phyloP scores from a whole-genome alignment of 2,113 vertebrate genomes.

The Coreoperca whiteheadi region DNA sequence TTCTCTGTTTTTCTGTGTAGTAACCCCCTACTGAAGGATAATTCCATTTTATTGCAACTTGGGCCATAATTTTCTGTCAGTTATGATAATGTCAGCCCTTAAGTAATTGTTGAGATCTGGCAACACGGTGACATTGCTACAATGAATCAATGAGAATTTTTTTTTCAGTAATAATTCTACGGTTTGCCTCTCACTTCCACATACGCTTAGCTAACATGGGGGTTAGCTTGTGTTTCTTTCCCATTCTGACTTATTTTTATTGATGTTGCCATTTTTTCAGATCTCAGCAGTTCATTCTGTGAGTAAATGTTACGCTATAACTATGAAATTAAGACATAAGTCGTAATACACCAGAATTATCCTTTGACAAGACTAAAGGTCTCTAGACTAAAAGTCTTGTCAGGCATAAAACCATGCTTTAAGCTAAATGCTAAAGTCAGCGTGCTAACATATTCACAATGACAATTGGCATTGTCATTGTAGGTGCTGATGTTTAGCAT shows the following conservation, averaged over 20 bases:
- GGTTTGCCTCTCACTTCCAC: neutral
- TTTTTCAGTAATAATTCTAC: neutral
- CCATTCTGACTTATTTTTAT: neutral
- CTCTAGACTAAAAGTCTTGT: too few species aligned
- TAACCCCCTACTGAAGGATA: neutral
- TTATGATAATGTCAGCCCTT: constrained; percentile 1
- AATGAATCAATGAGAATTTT: too few species aligned
- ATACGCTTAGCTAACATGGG: neutral
- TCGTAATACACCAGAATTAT: neutral
- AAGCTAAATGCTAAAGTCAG: neutral
- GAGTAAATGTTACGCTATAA: neutral
- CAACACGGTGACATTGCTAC: neutral
- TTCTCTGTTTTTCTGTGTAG: constrained; percentile 11
- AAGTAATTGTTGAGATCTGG: neutral
- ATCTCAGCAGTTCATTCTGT: too few species aligned
- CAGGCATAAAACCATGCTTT: too few species aligned
- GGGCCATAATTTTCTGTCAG: constrained; percentile 12
- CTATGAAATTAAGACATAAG: neutral
- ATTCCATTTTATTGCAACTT: constrained; percentile 28
- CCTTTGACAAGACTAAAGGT: neutral
- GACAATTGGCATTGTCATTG: neutral
- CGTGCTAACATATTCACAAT: neutral
- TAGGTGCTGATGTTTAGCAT: neutral
- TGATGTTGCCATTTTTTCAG: neutral
- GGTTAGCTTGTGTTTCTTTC: neutral